Evolutionary conservation across 2,888 invertebrate species (phyloP).

Genomic region (Rutpela maculata): DNA sequence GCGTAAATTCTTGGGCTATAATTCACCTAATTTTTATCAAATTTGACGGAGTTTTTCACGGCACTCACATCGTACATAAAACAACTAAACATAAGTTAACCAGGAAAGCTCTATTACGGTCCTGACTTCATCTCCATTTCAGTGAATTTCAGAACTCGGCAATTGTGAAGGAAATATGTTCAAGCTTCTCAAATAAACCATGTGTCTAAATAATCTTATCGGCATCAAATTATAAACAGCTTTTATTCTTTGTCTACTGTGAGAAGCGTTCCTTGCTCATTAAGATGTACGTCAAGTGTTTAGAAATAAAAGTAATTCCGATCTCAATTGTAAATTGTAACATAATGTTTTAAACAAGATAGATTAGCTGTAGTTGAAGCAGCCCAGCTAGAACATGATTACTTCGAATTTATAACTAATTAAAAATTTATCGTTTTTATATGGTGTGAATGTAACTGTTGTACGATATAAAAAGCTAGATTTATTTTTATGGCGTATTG

Average conservation of each 20-base stretch:
- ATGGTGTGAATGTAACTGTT: slow-evolving; percentile 19
- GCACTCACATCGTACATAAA: too few species aligned
- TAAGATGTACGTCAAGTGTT: neutral
- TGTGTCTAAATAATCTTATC: slow-evolving; percentile 24
- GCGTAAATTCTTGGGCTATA: too few species aligned
- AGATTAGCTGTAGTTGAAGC: slow-evolving; percentile 15
- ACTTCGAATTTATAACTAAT: slow-evolving; percentile 46
- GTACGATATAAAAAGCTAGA: slow-evolving; percentile 38
- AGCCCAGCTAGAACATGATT: slow-evolving; percentile 23
- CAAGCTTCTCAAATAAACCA: slow-evolving; percentile 24
- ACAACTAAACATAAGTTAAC: neutral
- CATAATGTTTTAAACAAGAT: slow-evolving; percentile 38
- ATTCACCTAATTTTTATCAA: too few species aligned
- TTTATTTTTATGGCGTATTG: slow-evolving; percentile 49
- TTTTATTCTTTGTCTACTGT: slow-evolving; percentile 26
- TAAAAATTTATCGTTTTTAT: slow-evolving; percentile 44
- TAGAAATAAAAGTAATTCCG: slow-evolving; percentile 41
- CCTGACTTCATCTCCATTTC: neutral
- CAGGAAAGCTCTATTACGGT: neutral
- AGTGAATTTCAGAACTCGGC: neutral
- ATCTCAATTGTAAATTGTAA: slow-evolving; percentile 36
- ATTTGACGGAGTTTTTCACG: too few species aligned
- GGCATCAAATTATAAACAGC: slow-evolving; percentile 28
- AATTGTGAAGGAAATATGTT: slow-evolving; percentile 2
- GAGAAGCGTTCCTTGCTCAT: neutral